A percentile compares a stretch with the other conserved stretches of the same genome.
These are phyloP conservation scores for Channa argus DNA, from an alignment of 2,113 vertebrate species.

Conservation along the genomic window DNA sequence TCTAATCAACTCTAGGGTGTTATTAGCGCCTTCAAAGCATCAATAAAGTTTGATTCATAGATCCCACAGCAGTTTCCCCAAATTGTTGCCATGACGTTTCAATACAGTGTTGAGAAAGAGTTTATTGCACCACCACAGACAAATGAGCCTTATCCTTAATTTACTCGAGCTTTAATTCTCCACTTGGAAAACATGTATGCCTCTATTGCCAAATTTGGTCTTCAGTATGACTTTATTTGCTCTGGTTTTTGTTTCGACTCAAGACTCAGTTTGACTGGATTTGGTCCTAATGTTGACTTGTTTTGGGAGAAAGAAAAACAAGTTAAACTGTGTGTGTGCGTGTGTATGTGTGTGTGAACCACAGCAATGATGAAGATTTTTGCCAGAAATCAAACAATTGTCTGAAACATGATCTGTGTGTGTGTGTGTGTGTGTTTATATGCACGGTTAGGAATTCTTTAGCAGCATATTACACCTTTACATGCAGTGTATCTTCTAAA, in stretches of 20 bases:
- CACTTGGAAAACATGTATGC: slow-evolving; percentile 27
- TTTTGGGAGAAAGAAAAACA: slow-evolving; percentile 7
- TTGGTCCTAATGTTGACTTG: background rate
- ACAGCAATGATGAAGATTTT: slow-evolving; percentile 25
- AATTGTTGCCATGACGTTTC: slow-evolving; percentile 47
- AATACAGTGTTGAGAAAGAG: slow-evolving; percentile 54
- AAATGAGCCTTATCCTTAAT: slow-evolving; percentile 48
- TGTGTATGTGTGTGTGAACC: background rate
- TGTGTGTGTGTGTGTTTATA: slow-evolving; percentile 30
- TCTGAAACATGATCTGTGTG: background rate
- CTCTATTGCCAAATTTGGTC: slow-evolving; percentile 18
- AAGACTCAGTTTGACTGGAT: background rate
- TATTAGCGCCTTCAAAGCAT: slow-evolving; percentile 66
- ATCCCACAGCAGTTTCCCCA: slow-evolving; percentile 55
- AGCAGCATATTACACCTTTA: background rate
- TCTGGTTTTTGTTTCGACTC: slow-evolving; percentile 19
- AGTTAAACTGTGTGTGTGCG: background rate
- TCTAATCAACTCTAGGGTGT: slow-evolving; percentile 52
- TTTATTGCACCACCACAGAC: slow-evolving; percentile 38
- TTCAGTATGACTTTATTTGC: background rate
- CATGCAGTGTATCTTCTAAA: slow-evolving; percentile 18
- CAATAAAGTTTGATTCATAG: slow-evolving; percentile 71
- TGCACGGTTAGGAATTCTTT: no score
- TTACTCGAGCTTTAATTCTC: slow-evolving; percentile 36
- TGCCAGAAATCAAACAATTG: slow-evolving; percentile 37